Evolutionary conservation across 2,888 invertebrate genomes (phyloP).

Genomic region (Agrotis segetum): DNA sequence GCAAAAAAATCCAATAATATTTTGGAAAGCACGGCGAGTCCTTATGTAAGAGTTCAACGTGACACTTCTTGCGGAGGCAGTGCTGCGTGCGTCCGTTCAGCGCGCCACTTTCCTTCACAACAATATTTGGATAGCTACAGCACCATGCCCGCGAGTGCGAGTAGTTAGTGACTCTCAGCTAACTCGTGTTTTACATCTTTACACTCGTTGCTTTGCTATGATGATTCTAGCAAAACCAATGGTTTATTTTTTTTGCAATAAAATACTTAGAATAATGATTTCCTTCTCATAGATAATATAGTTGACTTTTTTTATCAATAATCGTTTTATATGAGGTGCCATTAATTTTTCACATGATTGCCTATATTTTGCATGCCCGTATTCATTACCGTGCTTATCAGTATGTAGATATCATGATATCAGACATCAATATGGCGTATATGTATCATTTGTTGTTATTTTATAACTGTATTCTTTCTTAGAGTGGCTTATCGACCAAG

Average conservation of each 20-base stretch:
- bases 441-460: conserved; percentile 3
- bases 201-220: conserved; percentile 1
- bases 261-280: conserved; percentile 14
- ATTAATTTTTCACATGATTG: conserved; percentile 16
- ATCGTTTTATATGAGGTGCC: conserved; percentile 12
- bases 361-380: neutral
- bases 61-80: conserved; percentile 84
- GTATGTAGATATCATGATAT: conserved; percentile 16
- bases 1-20: conserved; percentile 84
- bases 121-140: conserved; percentile 83
- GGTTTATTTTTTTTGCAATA: conserved; percentile 27
- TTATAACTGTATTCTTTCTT: conserved; percentile 18
- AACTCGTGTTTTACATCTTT: conserved; percentile 31
- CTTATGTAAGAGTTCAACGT: conserved; percentile 91
- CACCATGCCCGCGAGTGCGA: conserved; percentile 52
- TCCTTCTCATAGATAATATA: conserved; percentile 7
- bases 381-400: conserved; percentile 39
- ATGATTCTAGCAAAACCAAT: conserved; percentile 2
- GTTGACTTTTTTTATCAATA: conserved; percentile 27
- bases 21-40: conserved; percentile 89
- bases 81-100: conserved; percentile 77
- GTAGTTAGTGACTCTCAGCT: conserved; percentile 21
- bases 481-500: conserved; percentile 5
- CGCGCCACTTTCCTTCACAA: conserved; percentile 88
- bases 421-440: conserved; percentile 8